Base-by-base conservation (phyloP, 1,140 invertebrate genomes). In the Stenopsyche tienmushanensis region DNA sequence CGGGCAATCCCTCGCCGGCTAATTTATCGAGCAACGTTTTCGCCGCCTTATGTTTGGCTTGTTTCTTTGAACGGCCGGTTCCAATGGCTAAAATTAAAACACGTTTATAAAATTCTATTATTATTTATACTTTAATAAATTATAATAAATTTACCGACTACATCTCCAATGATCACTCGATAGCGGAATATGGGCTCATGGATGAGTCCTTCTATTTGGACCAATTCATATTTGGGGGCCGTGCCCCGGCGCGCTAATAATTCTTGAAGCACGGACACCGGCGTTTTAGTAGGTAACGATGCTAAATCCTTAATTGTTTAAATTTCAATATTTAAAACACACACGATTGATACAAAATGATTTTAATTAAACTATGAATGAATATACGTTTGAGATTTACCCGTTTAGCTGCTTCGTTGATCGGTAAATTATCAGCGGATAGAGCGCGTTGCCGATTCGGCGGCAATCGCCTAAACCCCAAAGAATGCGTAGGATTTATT, bases 121-220 rank as follows among this genome's bases (percentile, higher is more conserved):
- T 21, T 53, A 26, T 21, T 34, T 52, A 7, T 23, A 25, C 17
- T 20, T 20, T 21, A 65, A 21, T 58, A 52, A 17, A 20, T 62
- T 25, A 65, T 41, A 60, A 66, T 53, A 67, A 73, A 78, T 82
- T 74, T 82, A 87, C 88, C 91, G 74, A 91, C 86, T 70, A 92
- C 84, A 74, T 93, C 90, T 67, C 88, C 88, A 62, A 94, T 92
- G 25, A 91, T 93, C 1, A 96, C 92, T n/a, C 93, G 81, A 77
- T 97, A 97, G 50, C 94, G 88, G 80, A 98, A 98, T 1, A 93
- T 96, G 1, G 96, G 96, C 74, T 97, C 95, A 81, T 97, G 94
- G 29, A 97, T 93, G 71, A 93, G 93, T 2, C 96, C 96, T 74
- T 98, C 95, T 71, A 97, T 95, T 77, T 97, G 94, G 42, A 98